Percentiles rank a stretch among this genome's conserved stretches.
Conservation (phyloP, 1,140 invertebrate genomes). For the Drosophila ambigua region DNA sequence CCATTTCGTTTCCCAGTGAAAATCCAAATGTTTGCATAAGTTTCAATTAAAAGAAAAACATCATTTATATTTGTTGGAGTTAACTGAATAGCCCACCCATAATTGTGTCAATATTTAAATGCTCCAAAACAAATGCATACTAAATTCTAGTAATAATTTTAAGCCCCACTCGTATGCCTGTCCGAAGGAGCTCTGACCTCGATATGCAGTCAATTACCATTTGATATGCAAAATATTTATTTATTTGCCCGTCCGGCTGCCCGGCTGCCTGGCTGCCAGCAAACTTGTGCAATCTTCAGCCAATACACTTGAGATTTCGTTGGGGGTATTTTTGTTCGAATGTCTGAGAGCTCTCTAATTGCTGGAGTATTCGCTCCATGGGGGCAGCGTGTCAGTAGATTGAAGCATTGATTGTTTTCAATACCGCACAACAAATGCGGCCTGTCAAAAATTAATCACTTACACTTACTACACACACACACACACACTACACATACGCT, state of each 20-base stretch:
- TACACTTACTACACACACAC: constrained; percentile 68
- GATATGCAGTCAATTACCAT: constrained; percentile 25
- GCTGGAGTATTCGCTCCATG: constrained; percentile 25
- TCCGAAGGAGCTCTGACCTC: constrained; percentile 14
- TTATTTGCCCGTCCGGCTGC: constrained; percentile 15
- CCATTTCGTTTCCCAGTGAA: too few relatives aligned
- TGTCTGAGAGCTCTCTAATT: constrained; percentile 26
- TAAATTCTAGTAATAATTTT: not conserved
- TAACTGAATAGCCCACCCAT: too few relatives aligned
- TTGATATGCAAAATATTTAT: constrained; percentile 47
- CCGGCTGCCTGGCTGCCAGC: constrained; percentile 22
- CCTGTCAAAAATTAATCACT: constrained; percentile 81
- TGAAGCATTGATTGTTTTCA: constrained; percentile 80
- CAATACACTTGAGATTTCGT: constrained; percentile 35
- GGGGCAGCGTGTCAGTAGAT: constrained; percentile 63
- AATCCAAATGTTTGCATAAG: too few relatives aligned
- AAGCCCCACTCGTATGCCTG: constrained; percentile 15
- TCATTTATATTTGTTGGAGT: too few relatives aligned
- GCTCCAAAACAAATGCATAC: too few relatives aligned
- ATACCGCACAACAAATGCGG: constrained; percentile 73
- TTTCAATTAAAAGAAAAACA: too few relatives aligned
- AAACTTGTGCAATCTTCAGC: constrained; percentile 18
- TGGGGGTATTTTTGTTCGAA: constrained; percentile 20
- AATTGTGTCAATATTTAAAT: too few relatives aligned
- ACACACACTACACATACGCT: constrained; percentile 5